These are phyloP conservation scores for Baronia brevicornis DNA, from an alignment of 2,888 invertebrate genomes.

Conservation along the genomic window DNA sequence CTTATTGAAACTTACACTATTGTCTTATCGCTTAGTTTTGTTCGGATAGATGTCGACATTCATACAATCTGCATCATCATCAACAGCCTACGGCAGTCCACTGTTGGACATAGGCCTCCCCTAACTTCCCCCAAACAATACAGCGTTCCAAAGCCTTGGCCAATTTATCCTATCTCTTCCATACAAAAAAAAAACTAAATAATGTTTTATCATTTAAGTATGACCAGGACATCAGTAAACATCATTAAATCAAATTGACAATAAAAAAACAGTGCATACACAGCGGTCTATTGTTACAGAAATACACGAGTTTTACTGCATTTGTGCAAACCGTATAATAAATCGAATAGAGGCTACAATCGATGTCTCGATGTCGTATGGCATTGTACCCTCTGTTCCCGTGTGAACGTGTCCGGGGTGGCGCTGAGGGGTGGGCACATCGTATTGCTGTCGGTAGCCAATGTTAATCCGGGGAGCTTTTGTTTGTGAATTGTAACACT, in stretches of 20 bases:
- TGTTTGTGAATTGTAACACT: slow-evolving; percentile 13
- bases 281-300: slow-evolving; percentile 13
- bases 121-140: not conserved
- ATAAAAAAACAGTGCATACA: slow-evolving; percentile 11
- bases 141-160: not conserved
- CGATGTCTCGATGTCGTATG: not conserved
- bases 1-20: too few species aligned
- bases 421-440: slow-evolving; percentile 15
- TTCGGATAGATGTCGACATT: too few species aligned
- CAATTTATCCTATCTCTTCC: not conserved
- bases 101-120: too few species aligned
- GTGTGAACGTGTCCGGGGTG: slow-evolving; percentile 39
- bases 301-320: not conserved
- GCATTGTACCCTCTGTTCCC: slow-evolving; percentile 34
- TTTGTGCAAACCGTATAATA: not conserved
- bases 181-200: slow-evolving; percentile 8
- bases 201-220: slow-evolving; percentile 2
- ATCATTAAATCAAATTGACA: slow-evolving; percentile 14
- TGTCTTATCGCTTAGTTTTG: too few species aligned
- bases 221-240: slow-evolving; percentile 17
- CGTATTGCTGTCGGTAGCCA: slow-evolving; percentile 10
- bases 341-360: not conserved
- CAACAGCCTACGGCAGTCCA: too few species aligned
- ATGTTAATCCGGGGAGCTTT: slow-evolving; percentile 3
- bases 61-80: too few species aligned